These are phyloP conservation scores for Lepisosteus osseus DNA, from an alignment of 2,113 vertebrate genomes.

Conservation along the genomic window DNA sequence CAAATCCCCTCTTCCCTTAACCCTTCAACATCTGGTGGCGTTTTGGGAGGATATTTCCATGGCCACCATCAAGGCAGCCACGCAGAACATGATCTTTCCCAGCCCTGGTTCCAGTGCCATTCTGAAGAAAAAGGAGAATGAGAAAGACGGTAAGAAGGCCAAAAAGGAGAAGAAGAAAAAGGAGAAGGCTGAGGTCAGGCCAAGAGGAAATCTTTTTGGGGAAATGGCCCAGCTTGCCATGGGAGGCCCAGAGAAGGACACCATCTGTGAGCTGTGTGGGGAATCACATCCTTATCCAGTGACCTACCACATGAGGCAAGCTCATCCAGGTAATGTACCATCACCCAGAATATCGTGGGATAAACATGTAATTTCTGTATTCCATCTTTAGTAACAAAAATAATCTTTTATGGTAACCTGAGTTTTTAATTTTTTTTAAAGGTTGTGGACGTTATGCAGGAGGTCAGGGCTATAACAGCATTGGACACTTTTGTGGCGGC, in stretches of 20 bases:
- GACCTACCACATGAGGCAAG: slow-evolving; percentile 97
- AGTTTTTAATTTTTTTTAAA: slow-evolving; percentile 35
- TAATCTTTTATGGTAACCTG: too few species aligned
- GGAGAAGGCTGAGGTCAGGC: slow-evolving; percentile 89
- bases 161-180: slow-evolving; percentile 99
- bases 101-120: slow-evolving; percentile 96
- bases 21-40: slow-evolving; percentile 91
- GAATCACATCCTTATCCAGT: slow-evolving; percentile 97
- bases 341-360: background rate
- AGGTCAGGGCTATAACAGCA: slow-evolving; percentile 97
- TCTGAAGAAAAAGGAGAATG: slow-evolving; percentile 92
- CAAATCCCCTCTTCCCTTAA: slow-evolving; percentile 89
- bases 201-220: slow-evolving; percentile 94
- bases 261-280: slow-evolving; percentile 94
- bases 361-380: too few species aligned
- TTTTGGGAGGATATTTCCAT: slow-evolving; percentile 98
- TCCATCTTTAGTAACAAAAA: too few species aligned
- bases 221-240: slow-evolving; percentile 97
- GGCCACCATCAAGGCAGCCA: slow-evolving; percentile 96
- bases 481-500: slow-evolving; percentile 95
- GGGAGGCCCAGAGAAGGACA: slow-evolving; percentile 96
- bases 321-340: slow-evolving; percentile 83
- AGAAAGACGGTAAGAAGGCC: slow-evolving; percentile 88
- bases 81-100: slow-evolving; percentile 98
- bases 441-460: slow-evolving; percentile 96